A percentile compares a stretch with the other conserved stretches of the same genome.
Evolutionary conservation across 2,113 vertebrate genomes (phyloP).

Genomic region (Jacana jacana): DNA sequence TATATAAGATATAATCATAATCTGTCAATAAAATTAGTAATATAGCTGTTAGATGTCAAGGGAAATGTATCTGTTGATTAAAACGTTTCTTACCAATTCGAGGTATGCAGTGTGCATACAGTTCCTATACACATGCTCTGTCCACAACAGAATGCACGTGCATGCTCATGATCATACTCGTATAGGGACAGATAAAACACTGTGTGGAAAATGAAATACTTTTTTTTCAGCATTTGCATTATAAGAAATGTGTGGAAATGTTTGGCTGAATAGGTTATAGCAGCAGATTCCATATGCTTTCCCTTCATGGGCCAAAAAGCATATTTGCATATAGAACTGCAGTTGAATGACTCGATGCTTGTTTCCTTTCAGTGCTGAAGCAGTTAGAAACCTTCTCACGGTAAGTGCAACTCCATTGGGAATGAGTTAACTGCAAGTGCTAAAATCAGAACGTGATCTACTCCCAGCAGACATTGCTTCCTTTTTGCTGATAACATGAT

Average conservation of each 20-base stretch:
- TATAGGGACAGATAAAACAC: not conserved
- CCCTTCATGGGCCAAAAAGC: slow-evolving; percentile 63
- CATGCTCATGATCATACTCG: not conserved
- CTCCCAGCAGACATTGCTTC: slow-evolving; percentile 39
- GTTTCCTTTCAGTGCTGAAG: slow-evolving; percentile 86
- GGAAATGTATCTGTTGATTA: not conserved
- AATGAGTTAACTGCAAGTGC: slow-evolving; percentile 65
- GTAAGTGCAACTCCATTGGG: slow-evolving; percentile 76
- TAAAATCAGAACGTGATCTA: slow-evolving; percentile 49
- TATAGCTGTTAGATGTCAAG: not conserved
- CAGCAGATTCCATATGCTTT: slow-evolving; percentile 51
- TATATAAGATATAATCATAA: not conserved
- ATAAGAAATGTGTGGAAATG: slow-evolving; percentile 25
- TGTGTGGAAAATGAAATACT: not conserved
- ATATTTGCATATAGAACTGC: slow-evolving; percentile 67
- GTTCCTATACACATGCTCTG: not conserved
- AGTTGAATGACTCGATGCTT: slow-evolving; percentile 82
- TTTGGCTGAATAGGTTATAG: slow-evolving; percentile 19
- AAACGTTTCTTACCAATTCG: not conserved
- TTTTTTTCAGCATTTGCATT: slow-evolving; percentile 6
- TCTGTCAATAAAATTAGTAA: not conserved
- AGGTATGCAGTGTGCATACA: not conserved
- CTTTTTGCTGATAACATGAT: slow-evolving; percentile 5
- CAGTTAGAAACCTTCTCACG: slow-evolving; percentile 81
- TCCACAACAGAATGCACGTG: not conserved